Evolutionary conservation across 2,888 invertebrate genomes (phyloP).

Genomic region (Spodoptera littoralis): DNA sequence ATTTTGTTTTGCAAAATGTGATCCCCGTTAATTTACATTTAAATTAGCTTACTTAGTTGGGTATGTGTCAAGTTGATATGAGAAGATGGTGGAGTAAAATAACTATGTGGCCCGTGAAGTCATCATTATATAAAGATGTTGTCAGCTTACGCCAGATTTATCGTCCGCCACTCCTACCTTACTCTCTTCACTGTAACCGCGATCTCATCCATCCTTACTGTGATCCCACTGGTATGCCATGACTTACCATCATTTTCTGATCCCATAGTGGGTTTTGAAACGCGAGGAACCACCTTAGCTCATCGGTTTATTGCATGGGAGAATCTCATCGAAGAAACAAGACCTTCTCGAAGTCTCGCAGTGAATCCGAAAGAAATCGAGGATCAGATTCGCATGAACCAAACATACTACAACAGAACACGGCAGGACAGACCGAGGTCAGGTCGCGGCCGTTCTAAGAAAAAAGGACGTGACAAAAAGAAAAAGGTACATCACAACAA

Average conservation of each 20-base stretch:
- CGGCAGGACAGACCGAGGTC: conserved; percentile 73
- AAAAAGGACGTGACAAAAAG: conserved; percentile 76
- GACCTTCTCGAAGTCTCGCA: conserved; percentile 91
- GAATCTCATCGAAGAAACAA: conserved; percentile 93
- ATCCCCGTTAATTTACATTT: conserved; percentile 44
- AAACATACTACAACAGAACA: conserved; percentile 75
- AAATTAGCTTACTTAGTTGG: conserved; percentile 55
- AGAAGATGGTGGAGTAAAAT: conserved; percentile 73
- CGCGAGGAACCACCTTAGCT: conserved; percentile 95
- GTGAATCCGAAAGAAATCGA: conserved; percentile 92
- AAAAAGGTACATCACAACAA: conserved; percentile 74
- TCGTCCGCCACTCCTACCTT: conserved; percentile 84
- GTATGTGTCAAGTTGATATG: conserved; percentile 62
- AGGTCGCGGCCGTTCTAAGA: conserved; percentile 76
- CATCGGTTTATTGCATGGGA: conserved; percentile 95
- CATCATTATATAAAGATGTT: conserved; percentile 77
- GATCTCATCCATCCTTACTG: conserved; percentile 79
- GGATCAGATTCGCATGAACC: conserved; percentile 85
- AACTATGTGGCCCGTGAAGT: conserved; percentile 78
- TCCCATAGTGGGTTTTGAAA: conserved; percentile 97
- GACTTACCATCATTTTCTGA: conserved; percentile 94
- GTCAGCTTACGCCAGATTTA: conserved; percentile 84
- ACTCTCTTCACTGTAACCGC: conserved; percentile 78
- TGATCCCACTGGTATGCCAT: conserved; percentile 80
- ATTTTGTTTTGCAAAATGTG: conserved; percentile 67